Conservation (phyloP, 2,113 vertebrate genomes). For the Taurulus bubalis region DNA sequence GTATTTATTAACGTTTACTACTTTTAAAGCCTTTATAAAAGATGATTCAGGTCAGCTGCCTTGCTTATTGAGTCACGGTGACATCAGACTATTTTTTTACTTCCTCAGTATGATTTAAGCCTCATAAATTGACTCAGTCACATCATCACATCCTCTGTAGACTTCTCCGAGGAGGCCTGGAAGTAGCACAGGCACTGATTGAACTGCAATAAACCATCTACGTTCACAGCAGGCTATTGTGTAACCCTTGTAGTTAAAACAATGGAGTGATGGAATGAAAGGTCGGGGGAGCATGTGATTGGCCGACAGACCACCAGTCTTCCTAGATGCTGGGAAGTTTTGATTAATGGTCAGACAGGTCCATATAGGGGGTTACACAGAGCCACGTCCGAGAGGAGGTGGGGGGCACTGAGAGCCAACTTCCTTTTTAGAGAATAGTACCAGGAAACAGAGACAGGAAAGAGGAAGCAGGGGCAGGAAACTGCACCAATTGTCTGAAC, state of each 20-base stretch:
- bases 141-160: constrained; percentile 58
- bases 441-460: constrained; percentile 82
- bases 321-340: constrained; percentile 76
- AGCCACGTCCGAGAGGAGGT: constrained; percentile 37
- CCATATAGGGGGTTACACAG: constrained; percentile 61
- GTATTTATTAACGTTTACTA: background rate
- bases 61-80: constrained; percentile 41
- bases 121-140: constrained; percentile 48
- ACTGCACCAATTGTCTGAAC: constrained; percentile 81
- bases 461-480: constrained; percentile 81
- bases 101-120: constrained; percentile 56
- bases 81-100: constrained; percentile 38
- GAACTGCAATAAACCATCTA: constrained; percentile 57
- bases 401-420: constrained; percentile 39
- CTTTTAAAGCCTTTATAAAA: background rate
- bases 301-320: constrained; percentile 53
- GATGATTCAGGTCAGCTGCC: background rate
- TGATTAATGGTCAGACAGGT: constrained; percentile 69
- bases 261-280: constrained; percentile 71
- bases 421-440: constrained; percentile 77
- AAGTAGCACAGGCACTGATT: constrained; percentile 42
- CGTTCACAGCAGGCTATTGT: constrained; percentile 66
- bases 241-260: constrained; percentile 59
- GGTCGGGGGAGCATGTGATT: constrained; percentile 69
- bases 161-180: constrained; percentile 57